phyloP scores from a whole-genome alignment of 2,797 vertebrate genomes.

The Macropodus opercularis region DNA sequence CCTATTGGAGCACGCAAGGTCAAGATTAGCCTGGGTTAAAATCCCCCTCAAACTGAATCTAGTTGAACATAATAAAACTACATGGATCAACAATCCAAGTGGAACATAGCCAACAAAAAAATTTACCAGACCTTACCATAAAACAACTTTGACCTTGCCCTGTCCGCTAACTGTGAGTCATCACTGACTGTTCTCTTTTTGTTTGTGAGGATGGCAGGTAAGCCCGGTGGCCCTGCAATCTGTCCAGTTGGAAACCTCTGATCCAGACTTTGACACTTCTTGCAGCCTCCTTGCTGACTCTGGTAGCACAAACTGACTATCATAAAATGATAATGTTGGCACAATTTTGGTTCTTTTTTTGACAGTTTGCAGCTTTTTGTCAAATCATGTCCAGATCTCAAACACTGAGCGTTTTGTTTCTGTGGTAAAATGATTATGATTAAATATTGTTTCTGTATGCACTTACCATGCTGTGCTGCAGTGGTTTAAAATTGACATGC shows the following conservation, averaged over 20 bases:
- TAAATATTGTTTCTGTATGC: constrained; percentile 38
- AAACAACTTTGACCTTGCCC: constrained; percentile 1
- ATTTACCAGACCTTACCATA: constrained; percentile 1
- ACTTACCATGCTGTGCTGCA: constrained; percentile 52
- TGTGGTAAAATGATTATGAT: constrained; percentile 36
- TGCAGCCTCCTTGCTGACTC: constrained; percentile 47
- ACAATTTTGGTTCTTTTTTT: constrained; percentile 33
- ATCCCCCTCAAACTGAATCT: neutral
- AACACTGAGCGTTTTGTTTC: constrained; percentile 46
- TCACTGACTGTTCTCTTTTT: constrained; percentile 15
- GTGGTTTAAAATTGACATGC: constrained; percentile 44
- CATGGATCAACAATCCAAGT: constrained; percentile 17
- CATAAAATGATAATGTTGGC: constrained; percentile 9
- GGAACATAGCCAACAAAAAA: constrained; percentile 28
- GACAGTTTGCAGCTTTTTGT: constrained; percentile 48
- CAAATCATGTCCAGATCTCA: constrained; percentile 51
- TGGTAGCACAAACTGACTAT: constrained; percentile 42
- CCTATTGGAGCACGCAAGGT: constrained; percentile 98
- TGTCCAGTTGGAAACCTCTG: constrained; percentile 28
- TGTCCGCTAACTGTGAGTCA: constrained; percentile 19
- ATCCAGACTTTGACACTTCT: constrained; percentile 36
- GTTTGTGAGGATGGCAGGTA: constrained; percentile 52
- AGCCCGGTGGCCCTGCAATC: constrained; percentile 21
- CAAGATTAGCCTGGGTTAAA: constrained; percentile 93
- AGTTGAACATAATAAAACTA: constrained; percentile 13